Evolutionary conservation across 2,797 vertebrate species (phyloP), one percentile per base, ranked within the genome.

Genomic region (Melopsittacus undulatus): DNA sequence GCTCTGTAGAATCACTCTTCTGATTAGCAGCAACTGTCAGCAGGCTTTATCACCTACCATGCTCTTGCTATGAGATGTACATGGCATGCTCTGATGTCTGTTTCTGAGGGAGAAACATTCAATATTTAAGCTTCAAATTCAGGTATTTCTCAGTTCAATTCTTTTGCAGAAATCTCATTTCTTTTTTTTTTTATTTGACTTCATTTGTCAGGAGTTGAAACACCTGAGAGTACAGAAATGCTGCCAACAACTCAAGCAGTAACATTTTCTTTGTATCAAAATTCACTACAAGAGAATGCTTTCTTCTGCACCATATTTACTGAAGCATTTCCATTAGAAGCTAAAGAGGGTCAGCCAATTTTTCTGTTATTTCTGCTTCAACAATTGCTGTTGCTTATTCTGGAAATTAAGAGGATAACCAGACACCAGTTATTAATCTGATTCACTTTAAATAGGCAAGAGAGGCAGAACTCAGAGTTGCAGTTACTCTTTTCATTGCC

Each of bases 11-110:
- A 30, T 68, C 62, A 27, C 23, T 81, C 85, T 90, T 85, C 90
- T 77, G 95, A 95, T 96, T 93, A 96, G 79, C 75, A 93, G 84
- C 51, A 95, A 94, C 82, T 42, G 87, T 83, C 82, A 83, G 48
- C 19, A 62, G 43, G 62, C 78, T 89, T 94, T 95, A 95, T 95
- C 96, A 72, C 45, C 34, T 36, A 59, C 66, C 63, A 1, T 74
- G 61, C 40, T 46, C 49, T 42, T 62, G 23, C 72, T 46, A 9
- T 30, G 48, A 45, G 85, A 72, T 36, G 23, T 68, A 49, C 21
- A 48, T 29, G 52, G 27, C 26, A 29, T 46, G 30, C 32, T 75
- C 62, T 61, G 29, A 66, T 16, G 18, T 26, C 43, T 32, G 5
- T 36, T 83, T 74, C 40, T 6, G 64, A 66, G 19, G 30, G 34